Conservation (phyloP, 2,113 vertebrate species). For the Asarcornis scutulata region DNA sequence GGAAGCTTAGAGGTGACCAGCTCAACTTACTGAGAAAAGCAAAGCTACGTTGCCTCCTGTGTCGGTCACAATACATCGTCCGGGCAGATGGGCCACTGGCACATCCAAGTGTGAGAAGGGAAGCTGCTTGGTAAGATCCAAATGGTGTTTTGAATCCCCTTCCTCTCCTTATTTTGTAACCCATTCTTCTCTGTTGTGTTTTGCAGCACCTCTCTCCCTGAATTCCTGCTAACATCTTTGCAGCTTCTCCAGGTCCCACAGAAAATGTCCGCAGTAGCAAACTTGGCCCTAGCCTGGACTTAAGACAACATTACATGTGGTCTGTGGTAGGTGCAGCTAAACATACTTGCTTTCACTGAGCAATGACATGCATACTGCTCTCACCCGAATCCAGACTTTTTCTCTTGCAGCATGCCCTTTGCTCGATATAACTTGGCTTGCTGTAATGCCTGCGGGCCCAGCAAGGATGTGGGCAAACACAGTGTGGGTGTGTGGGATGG, state of each 20-base stretch:
- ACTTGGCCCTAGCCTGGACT: background rate
- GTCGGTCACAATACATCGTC: background rate
- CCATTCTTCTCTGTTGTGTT: background rate
- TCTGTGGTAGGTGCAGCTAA: background rate
- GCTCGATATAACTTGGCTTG: background rate
- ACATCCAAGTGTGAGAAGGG: background rate
- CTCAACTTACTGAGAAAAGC: conserved; percentile 30
- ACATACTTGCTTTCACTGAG: background rate
- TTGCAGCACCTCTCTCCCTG: background rate
- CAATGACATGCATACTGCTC: background rate
- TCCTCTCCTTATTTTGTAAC: background rate
- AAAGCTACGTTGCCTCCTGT: background rate
- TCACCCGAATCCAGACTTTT: background rate
- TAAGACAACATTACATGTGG: accelerated
- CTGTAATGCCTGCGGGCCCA: background rate
- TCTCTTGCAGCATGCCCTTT: background rate
- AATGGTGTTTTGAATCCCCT: background rate
- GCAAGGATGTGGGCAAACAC: background rate
- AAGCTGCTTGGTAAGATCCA: background rate
- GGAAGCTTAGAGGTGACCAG: background rate
- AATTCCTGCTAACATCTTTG: background rate
- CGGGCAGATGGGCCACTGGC: background rate
- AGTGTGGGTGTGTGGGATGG: accelerated
- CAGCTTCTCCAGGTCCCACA: background rate
- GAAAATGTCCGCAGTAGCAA: background rate